Evolutionary conservation across 2,113 vertebrate species (phyloP).

Genomic region (Apodemus speciosus): DNA sequence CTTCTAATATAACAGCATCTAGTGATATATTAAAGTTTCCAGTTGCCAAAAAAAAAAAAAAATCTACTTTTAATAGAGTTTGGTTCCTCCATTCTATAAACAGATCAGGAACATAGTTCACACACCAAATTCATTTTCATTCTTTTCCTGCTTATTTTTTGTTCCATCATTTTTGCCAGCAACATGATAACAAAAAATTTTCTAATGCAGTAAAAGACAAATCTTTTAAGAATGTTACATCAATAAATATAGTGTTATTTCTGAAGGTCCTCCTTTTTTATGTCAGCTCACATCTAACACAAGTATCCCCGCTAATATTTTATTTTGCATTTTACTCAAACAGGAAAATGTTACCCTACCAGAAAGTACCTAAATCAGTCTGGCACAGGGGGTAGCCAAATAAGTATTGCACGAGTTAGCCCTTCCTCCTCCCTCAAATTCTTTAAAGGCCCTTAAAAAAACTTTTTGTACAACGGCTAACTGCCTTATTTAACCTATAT

Average conservation of each 20-base stretch:
- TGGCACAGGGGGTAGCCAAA: neutral
- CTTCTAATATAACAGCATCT: slow-evolving; percentile 11
- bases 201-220: neutral
- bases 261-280: neutral
- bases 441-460: neutral
- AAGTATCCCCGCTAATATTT: neutral
- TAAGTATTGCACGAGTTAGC: neutral
- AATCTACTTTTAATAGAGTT: neutral
- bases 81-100: neutral
- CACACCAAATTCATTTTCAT: neutral
- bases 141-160: neutral
- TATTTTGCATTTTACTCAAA: neutral
- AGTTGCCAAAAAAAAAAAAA: neutral
- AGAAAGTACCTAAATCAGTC: neutral
- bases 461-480: neutral
- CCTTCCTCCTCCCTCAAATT: neutral
- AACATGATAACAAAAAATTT: neutral
- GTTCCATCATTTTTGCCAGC: slow-evolving; percentile 1
- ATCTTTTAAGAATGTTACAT: neutral
- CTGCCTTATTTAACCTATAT: neutral
- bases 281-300: neutral
- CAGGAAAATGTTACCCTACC: neutral
- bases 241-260: slow-evolving; percentile 11
- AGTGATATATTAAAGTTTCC: neutral
- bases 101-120: neutral